Evolutionary conservation across 2,888 invertebrate species (phyloP), one percentile per base, ranked within the genome.

Genomic region (Drosophila stalkeri): DNA sequence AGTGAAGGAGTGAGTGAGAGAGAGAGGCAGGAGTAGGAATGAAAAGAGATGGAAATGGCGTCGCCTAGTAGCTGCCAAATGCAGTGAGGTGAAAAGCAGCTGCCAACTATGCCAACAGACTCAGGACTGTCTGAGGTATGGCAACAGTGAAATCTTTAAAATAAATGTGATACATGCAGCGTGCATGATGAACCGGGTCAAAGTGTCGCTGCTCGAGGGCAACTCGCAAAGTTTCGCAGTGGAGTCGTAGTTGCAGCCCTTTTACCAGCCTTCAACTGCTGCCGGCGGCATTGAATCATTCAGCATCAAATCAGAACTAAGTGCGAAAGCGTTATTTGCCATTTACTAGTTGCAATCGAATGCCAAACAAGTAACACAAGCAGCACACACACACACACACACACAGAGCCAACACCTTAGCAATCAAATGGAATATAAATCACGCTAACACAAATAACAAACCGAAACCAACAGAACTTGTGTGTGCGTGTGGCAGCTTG

Each of bases 261-360:
- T 56, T 60, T 72, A n/a, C 55, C 56, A 31, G 49, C 63, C 57
- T 20, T 27, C 61, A 41, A n/a, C 54, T 41, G 49, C 46, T 49
- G 31, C 39, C 33, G 60, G 64, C 39, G 61, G 75, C 76, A 77
- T 43, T 64, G 63, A 65, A 64, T 68, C 68, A 47, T 63, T 76
- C 75, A 67, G 72, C 74, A 80, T 83, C 86, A 72, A 81, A 80
- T 83, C 83, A 80, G 62, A 57, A 59, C 62, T 46, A 70, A 81
- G 77, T 82, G 82, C 67, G 75, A 79, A 84, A 72, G 56, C 72
- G 70, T 68, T 85, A 64, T 83, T 80, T 80, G 75, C 76, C 31
- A 64, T 80, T 79, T 65, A 55, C 68, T 44, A 54, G 43, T 68
- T 75, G 60, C 75, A 75, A 76, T 67, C 69, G 49, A 82, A 81